Conservation (phyloP, 2,888 invertebrate species). For the Epistrophe grossulariae region DNA sequence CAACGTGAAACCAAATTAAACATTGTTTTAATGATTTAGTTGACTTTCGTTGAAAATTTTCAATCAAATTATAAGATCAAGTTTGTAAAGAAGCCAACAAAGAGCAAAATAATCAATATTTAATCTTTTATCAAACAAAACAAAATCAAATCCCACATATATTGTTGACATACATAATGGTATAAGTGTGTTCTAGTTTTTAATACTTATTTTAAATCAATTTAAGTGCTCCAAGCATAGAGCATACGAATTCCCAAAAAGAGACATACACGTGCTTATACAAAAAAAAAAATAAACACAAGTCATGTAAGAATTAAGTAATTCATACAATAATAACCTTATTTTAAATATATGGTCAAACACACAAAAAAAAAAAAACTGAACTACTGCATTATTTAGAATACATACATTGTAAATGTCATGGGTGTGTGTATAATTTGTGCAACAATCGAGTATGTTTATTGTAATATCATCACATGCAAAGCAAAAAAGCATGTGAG, state of each 20-base stretch:
- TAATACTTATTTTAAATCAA: not conserved
- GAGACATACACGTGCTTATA: not conserved
- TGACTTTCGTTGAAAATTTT: not conserved
- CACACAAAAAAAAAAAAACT: too few species aligned
- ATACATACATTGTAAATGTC: not conserved
- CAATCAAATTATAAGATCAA: not conserved
- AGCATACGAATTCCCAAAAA: not conserved
- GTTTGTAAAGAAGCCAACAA: not conserved
- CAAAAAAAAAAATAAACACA: not conserved
- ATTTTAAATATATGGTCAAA: not conserved
- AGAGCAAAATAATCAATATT: too few species aligned
- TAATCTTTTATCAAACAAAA: too few species aligned
- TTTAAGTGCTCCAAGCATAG: not conserved
- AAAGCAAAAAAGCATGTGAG: conserved; percentile 30
- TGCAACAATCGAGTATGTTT: conserved; percentile 20
- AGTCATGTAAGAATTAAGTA: conserved; percentile 21
- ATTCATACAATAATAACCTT: conserved; percentile 11
- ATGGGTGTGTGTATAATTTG: conserved; percentile 21
- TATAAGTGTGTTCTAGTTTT: not conserved
- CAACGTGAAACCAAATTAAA: not conserved
- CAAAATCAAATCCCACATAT: not conserved
- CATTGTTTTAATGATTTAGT: not conserved
- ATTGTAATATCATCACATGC: conserved; percentile 23
- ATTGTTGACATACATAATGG: not conserved
- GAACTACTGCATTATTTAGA: not conserved